phyloP scores from a whole-genome alignment of 1,140 invertebrate species.

The Drosophila pallidifrons region DNA sequence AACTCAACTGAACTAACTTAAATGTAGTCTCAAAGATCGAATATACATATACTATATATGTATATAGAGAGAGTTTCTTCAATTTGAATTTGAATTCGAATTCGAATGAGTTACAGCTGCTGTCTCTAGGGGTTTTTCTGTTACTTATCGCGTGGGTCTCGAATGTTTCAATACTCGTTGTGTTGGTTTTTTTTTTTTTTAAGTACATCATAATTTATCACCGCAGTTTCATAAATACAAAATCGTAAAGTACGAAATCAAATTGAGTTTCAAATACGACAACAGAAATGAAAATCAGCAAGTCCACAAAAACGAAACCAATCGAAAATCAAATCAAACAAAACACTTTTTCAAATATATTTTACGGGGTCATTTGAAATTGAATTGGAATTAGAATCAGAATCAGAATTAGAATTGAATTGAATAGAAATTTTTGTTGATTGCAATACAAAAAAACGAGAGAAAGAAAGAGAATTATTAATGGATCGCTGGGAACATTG shows the following conservation, averaged over 20 bases:
- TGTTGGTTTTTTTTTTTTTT: conserved; percentile 29
- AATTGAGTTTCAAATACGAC: conserved; percentile 1
- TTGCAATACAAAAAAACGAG: conserved; percentile 49
- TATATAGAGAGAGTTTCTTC: conserved; percentile 1
- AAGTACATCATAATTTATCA: conserved; percentile 37
- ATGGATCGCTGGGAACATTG: conserved; percentile 50
- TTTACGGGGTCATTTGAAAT: conserved; percentile 31
- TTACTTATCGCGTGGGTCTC: conserved; percentile 38
- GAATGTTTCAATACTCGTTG: conserved; percentile 41
- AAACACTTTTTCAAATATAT: conserved; percentile 25
- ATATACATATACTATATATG: not conserved
- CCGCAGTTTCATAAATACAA: conserved; percentile 62
- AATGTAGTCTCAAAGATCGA: conserved; percentile 62
- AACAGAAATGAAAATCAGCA: conserved; percentile 14
- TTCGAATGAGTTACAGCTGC: conserved; percentile 48
- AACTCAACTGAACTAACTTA: conserved; percentile 39
- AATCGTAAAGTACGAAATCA: conserved; percentile 20
- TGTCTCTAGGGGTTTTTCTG: conserved; percentile 30
- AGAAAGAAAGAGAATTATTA: conserved; percentile 46
- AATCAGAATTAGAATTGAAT: conserved; percentile 24
- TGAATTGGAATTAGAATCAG: conserved; percentile 34
- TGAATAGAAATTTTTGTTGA: conserved; percentile 37
- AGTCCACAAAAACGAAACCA: conserved; percentile 1
- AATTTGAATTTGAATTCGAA: conserved; percentile 4
- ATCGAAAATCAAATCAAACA: conserved; percentile 22